Evolutionary conservation across 2,113 vertebrate species (phyloP).

Genomic region (Menidia beryllina): DNA sequence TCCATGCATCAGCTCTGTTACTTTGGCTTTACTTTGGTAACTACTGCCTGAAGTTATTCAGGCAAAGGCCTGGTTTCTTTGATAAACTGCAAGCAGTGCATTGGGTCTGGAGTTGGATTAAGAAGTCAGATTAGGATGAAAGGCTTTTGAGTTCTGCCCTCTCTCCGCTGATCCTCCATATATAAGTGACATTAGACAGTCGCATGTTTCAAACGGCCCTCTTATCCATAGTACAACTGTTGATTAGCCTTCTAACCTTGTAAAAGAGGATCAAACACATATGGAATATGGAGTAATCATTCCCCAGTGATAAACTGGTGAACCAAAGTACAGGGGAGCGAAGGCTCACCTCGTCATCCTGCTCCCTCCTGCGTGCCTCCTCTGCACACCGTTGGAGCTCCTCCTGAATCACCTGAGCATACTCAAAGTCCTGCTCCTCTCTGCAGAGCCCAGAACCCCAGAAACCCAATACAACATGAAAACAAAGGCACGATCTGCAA

Average conservation of each 20-base stretch:
- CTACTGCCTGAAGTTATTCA: background rate
- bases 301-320: background rate
- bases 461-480: too few species aligned
- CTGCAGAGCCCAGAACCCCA: too few species aligned
- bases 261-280: background rate
- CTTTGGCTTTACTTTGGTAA: background rate
- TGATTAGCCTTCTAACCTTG: background rate
- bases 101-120: too few species aligned
- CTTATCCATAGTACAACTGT: background rate
- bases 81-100: background rate
- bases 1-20: background rate
- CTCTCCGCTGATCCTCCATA: too few species aligned
- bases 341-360: constrained; percentile 76
- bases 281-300: background rate
- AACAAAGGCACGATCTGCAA: background rate
- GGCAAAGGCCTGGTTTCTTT: background rate
- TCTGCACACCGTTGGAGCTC: constrained; percentile 75
- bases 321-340: background rate
- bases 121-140: too few species aligned
- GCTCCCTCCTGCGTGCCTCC: constrained; percentile 73
- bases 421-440: constrained; percentile 81
- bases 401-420: constrained; percentile 77
- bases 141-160: too few species aligned
- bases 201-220: background rate
- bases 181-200: background rate